These are phyloP conservation scores for Pteropus alecto DNA, from an alignment of 2,113 vertebrate species.

Conservation along the genomic window DNA sequence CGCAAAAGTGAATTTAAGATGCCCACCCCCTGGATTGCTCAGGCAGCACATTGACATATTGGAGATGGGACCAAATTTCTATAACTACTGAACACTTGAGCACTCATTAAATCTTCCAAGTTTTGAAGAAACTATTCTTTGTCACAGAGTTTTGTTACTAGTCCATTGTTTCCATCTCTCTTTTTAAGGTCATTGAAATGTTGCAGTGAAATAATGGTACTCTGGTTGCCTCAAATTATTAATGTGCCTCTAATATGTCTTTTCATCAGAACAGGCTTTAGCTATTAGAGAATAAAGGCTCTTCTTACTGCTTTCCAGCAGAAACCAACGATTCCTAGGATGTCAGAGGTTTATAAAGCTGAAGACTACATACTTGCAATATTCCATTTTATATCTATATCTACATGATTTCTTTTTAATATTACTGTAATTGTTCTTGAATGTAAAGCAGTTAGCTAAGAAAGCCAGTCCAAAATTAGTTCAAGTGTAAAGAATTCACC, in stretches of 20 bases:
- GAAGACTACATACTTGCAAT: background rate
- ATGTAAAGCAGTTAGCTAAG: background rate
- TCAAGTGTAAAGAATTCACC: background rate
- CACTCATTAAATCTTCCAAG: background rate
- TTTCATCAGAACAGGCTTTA: background rate
- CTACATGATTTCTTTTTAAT: background rate
- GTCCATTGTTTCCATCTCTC: background rate
- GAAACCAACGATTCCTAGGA: background rate
- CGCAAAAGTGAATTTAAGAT: background rate
- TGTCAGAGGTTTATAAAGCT: background rate
- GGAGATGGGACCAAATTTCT: background rate
- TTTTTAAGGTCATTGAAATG: background rate
- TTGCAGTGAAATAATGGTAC: background rate
- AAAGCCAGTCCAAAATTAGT: background rate
- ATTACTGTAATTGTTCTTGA: background rate
- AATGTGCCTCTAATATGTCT: background rate
- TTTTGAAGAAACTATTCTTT: background rate
- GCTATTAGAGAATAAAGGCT: background rate
- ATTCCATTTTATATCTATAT: background rate
- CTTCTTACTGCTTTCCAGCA: background rate
- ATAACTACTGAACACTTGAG: background rate
- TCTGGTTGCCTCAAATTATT: slow-evolving; percentile 19
- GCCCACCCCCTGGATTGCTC: background rate
- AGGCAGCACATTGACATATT: background rate
- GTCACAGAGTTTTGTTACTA: background rate